Conservation (phyloP, 2,888 invertebrate genomes). For the Ochropacha duplaris region DNA sequence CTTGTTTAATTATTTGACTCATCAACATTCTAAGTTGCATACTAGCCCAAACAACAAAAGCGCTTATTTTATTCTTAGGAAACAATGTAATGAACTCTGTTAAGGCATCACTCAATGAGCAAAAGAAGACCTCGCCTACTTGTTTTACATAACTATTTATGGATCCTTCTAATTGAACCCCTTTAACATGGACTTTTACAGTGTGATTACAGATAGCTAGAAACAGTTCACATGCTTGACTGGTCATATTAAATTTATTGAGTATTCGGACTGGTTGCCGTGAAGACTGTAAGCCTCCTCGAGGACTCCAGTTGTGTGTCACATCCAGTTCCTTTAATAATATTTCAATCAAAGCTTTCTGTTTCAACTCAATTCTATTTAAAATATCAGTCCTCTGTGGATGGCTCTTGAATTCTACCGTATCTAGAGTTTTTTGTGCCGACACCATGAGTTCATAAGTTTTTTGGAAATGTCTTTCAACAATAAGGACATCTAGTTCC, state of each 20-base stretch:
- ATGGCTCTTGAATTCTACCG: constrained; percentile 66
- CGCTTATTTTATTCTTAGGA: constrained; percentile 85
- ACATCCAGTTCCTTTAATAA: constrained; percentile 94
- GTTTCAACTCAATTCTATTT: constrained; percentile 86
- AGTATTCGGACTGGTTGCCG: constrained; percentile 92
- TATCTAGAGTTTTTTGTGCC: constrained; percentile 67
- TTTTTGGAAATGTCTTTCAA: constrained; percentile 97
- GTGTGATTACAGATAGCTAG: constrained; percentile 91
- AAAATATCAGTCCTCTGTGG: constrained; percentile 67
- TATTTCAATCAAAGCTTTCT: constrained; percentile 91
- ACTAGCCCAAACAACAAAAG: constrained; percentile 95
- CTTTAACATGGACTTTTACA: constrained; percentile 90
- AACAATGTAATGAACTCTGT: constrained; percentile 87
- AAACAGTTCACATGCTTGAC: constrained; percentile 91
- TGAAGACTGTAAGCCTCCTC: constrained; percentile 94
- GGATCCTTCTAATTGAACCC: constrained; percentile 91
- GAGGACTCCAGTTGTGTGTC: constrained; percentile 94
- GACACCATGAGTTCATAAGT: constrained; percentile 91
- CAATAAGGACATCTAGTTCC: constrained; percentile 96
- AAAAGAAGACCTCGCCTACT: constrained; percentile 92
- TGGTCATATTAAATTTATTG: constrained; percentile 86
- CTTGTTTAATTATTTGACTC: constrained; percentile 92
- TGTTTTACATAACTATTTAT: constrained; percentile 91
- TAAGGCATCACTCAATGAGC: constrained; percentile 89
- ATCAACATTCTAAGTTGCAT: constrained; percentile 91